Conservation (phyloP, 2,797 vertebrate genomes). For the Eulemur coronatus region DNA sequence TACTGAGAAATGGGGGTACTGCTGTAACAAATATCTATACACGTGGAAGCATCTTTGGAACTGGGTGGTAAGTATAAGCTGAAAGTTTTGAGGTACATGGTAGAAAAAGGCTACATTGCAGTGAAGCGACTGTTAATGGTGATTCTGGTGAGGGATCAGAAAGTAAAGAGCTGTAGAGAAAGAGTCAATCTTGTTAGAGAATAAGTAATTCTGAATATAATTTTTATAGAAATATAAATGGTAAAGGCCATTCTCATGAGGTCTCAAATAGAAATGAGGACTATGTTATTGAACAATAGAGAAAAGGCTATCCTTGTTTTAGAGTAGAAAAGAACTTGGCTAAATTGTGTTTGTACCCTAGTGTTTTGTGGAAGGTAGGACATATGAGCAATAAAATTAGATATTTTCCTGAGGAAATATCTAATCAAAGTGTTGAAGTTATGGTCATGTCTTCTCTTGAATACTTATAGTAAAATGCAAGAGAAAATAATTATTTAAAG, state of each 20-base stretch:
- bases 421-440: not conserved
- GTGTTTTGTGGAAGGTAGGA: not conserved
- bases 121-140: not conserved
- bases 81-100: not conserved
- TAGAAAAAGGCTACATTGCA: not conserved
- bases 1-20: not conserved
- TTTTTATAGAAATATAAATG: not conserved
- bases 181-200: not conserved
- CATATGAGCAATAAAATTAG: not conserved
- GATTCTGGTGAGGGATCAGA: not conserved
- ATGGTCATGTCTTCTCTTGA: not conserved
- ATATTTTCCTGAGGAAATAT: not conserved
- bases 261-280: not conserved
- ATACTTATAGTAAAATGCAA: not conserved
- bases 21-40: not conserved
- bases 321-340: not conserved
- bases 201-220: not conserved
- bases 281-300: not conserved
- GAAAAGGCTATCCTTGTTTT: not conserved
- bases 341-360: not conserved
- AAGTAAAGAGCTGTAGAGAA: not conserved
- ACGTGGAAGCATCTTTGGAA: not conserved
- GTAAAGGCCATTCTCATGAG: not conserved
- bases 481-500: not conserved
- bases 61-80: not conserved